Percentiles rank a stretch among this genome's conserved stretches.
Evolutionary conservation across 2,888 invertebrate genomes (phyloP).

Genomic region (Heliothis peltigera): DNA sequence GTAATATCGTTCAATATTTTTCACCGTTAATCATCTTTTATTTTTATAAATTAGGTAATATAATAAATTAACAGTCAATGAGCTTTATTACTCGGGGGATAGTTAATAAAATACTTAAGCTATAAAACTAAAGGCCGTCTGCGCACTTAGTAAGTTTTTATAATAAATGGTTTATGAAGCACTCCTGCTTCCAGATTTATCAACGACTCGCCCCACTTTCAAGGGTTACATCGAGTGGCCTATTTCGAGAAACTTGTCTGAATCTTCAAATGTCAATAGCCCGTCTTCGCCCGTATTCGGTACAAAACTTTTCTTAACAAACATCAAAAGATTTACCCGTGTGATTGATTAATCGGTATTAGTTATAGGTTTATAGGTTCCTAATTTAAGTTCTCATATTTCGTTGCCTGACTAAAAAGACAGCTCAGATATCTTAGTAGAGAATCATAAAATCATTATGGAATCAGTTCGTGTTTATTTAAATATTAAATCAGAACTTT

Average conservation of each 20-base stretch:
- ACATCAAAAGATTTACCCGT: slow-evolving; percentile 8
- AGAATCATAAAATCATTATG: no score
- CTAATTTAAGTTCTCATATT: no score
- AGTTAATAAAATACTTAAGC: slow-evolving; percentile 35
- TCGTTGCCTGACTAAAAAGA: no score
- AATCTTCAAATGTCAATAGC: slow-evolving; percentile 38
- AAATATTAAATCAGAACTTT: no score
- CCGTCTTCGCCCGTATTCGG: slow-evolving; percentile 11
- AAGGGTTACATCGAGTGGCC: slow-evolving; percentile 52
- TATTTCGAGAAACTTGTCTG: slow-evolving; percentile 45
- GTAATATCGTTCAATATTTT: no score
- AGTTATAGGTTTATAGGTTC: no score
- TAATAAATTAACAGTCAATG: slow-evolving; percentile 45
- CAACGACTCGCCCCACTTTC: slow-evolving; percentile 49
- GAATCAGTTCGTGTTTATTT: no score
- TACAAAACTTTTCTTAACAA: slow-evolving; percentile 21
- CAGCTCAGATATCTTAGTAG: no score
- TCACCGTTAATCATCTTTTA: no score
- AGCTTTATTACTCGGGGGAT: slow-evolving; percentile 30
- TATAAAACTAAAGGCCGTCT: slow-evolving; percentile 44
- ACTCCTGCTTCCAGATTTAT: slow-evolving; percentile 40
- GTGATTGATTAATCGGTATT: background rate
- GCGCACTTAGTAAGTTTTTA: slow-evolving; percentile 51
- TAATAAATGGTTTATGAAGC: slow-evolving; percentile 56
- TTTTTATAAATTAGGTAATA: slow-evolving; percentile 23